Conservation (phyloP, 2,797 vertebrate species). For the Phaenicophaeus curvirostris region DNA sequence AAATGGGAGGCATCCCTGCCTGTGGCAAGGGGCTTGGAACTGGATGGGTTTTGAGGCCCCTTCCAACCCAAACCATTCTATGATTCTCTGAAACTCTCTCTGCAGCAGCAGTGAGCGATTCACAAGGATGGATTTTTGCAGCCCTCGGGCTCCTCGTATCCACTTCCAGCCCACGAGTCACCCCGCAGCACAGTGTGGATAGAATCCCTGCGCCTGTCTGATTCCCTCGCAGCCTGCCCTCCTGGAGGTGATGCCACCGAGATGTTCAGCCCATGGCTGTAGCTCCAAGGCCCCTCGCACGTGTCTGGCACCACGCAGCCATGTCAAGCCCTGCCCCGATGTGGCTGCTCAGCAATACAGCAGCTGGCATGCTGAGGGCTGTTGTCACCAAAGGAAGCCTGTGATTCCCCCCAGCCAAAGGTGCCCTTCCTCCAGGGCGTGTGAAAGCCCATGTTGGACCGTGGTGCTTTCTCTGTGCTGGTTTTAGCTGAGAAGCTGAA, state of each 20-base stretch:
- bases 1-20: too few species aligned
- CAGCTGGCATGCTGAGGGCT: rapidly evolving
- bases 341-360: background rate
- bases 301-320: rapidly evolving
- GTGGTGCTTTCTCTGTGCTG: too few species aligned
- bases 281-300: rapidly evolving
- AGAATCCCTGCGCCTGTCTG: rapidly evolving
- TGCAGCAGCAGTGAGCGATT: rapidly evolving
- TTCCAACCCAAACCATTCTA: too few species aligned
- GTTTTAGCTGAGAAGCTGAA: background rate
- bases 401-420: too few species aligned
- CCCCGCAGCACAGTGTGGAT: rapidly evolving
- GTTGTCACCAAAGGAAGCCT: rapidly evolving
- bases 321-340: rapidly evolving
- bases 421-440: background rate
- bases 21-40: too few species aligned
- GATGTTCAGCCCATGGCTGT: background rate
- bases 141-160: rapidly evolving
- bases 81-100: background rate
- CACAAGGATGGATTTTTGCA: background rate
- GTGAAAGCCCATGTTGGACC: background rate
- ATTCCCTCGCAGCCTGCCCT: background rate
- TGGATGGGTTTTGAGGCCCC: too few species aligned
- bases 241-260: rapidly evolving
- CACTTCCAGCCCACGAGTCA: too few species aligned